phyloP scores from a whole-genome alignment of 1,140 invertebrate species.

The Drosophila cardini region DNA sequence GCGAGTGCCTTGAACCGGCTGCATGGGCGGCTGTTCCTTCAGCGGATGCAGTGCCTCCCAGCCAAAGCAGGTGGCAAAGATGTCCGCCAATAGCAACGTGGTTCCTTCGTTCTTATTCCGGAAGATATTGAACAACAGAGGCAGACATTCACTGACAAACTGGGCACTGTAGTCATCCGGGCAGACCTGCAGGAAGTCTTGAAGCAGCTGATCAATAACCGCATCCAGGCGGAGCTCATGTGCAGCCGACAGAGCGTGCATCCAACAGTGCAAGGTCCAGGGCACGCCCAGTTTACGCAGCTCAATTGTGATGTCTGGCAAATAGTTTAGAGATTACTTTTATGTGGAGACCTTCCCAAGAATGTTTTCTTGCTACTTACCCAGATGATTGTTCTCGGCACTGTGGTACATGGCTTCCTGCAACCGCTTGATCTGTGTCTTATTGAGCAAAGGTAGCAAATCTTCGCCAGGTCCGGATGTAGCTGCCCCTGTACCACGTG shows the following conservation, averaged over 20 bases:
- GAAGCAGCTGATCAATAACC: slow-evolving; percentile 94
- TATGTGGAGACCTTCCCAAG: not conserved
- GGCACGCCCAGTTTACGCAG: slow-evolving; percentile 92
- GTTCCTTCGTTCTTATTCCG: slow-evolving; percentile 96
- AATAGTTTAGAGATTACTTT: not conserved
- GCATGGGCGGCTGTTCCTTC: slow-evolving; percentile 89
- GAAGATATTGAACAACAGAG: slow-evolving; percentile 95
- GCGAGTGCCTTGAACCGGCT: slow-evolving; percentile 88
- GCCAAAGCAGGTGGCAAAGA: slow-evolving; percentile 94
- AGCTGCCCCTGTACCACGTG: slow-evolving; percentile 23
- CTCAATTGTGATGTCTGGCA: slow-evolving; percentile 92
- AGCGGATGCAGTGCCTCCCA: slow-evolving; percentile 93
- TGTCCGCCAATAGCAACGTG: slow-evolving; percentile 93
- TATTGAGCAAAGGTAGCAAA: slow-evolving; percentile 88
- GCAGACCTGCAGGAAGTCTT: slow-evolving; percentile 95
- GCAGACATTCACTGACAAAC: slow-evolving; percentile 95
- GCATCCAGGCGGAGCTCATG: slow-evolving; percentile 92
- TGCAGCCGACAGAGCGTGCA: slow-evolving; percentile 93
- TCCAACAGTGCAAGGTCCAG: slow-evolving; percentile 96
- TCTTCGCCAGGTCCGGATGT: slow-evolving; percentile 60
- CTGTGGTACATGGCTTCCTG: slow-evolving; percentile 97
- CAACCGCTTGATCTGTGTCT: slow-evolving; percentile 92
- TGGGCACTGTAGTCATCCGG: slow-evolving; percentile 93
- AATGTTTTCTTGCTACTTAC: slow-evolving; percentile 84
- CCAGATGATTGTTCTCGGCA: slow-evolving; percentile 94